Conservation (phyloP, 2,113 vertebrate genomes). For the Ictalurus furcatus region DNA sequence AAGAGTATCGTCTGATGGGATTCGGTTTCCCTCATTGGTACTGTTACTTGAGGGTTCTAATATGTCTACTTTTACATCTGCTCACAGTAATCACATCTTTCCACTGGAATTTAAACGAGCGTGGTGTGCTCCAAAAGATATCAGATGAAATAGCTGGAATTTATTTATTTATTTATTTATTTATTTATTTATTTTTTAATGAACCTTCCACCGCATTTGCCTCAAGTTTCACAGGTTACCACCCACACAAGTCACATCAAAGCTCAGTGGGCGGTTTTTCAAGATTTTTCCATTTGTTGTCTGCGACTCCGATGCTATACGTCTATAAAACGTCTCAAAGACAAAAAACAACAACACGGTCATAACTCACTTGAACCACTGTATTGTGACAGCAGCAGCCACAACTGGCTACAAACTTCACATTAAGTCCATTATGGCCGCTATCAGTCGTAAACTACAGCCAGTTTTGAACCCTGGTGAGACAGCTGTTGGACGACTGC, state of each 20-base stretch:
- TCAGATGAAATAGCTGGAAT: not conserved
- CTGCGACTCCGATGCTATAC: not conserved
- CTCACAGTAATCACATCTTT: not conserved
- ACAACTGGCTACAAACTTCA: not conserved
- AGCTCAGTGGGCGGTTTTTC: conserved; percentile 1
- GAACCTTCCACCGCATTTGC: not conserved
- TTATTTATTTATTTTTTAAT: not conserved
- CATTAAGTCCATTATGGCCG: not conserved
- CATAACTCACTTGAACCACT: not conserved
- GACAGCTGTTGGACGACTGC: not conserved
- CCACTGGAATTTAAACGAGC: not conserved
- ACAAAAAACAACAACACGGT: not conserved
- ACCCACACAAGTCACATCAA: conserved; percentile 15
- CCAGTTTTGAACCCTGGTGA: not conserved
- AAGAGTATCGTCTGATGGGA: not conserved
- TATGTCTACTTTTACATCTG: conserved; percentile 2
- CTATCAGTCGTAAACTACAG: not conserved
- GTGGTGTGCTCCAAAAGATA: not conserved
- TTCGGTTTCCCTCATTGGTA: not conserved
- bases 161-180: not conserved
- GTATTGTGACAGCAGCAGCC: not conserved
- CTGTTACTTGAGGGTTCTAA: not conserved
- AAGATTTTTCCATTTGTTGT: not conserved
- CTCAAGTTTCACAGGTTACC: conserved; percentile 11
- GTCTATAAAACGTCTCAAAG: not conserved